These are phyloP conservation scores for Microctonus aethiopoides DNA, from an alignment of 2,888 invertebrate species.

Conservation along the genomic window DNA sequence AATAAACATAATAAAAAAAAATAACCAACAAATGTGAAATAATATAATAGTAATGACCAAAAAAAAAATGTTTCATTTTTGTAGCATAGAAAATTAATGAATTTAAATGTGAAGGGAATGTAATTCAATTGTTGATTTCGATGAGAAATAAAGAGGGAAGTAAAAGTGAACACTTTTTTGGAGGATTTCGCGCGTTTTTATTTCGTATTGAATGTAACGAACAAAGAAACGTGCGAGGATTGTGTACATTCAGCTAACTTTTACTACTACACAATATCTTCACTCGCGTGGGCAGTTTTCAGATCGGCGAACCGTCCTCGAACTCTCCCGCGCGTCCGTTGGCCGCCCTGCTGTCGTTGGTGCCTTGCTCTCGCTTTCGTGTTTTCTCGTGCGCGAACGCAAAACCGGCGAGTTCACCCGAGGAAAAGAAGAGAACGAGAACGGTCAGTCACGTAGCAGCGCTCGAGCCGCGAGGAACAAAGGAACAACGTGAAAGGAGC, in stretches of 20 bases:
- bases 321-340: constrained; percentile 34
- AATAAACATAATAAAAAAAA: not conserved
- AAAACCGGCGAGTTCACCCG: constrained; percentile 41
- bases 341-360: constrained; percentile 14
- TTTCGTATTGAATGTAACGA: not conserved
- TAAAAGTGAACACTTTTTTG: too few species aligned
- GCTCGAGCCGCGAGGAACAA: constrained; percentile 53
- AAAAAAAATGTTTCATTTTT: not conserved
- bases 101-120: not conserved
- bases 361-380: constrained; percentile 33
- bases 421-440: constrained; percentile 33
- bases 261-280: constrained; percentile 32
- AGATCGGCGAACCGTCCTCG: constrained; percentile 54
- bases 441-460: constrained; percentile 59
- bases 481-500: constrained; percentile 34
- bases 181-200: not conserved
- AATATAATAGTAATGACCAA: too few species aligned
- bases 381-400: constrained; percentile 51
- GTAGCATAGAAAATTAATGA: too few species aligned
- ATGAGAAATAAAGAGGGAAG: not conserved
- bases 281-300: constrained; percentile 52
- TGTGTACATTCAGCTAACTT: constrained; percentile 38
- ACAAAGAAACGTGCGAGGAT: constrained; percentile 20
- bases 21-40: not conserved
- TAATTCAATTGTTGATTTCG: not conserved